These are phyloP conservation scores for Corydoras maculifer DNA, from an alignment of 2,113 vertebrate genomes.

Conservation along the genomic window DNA sequence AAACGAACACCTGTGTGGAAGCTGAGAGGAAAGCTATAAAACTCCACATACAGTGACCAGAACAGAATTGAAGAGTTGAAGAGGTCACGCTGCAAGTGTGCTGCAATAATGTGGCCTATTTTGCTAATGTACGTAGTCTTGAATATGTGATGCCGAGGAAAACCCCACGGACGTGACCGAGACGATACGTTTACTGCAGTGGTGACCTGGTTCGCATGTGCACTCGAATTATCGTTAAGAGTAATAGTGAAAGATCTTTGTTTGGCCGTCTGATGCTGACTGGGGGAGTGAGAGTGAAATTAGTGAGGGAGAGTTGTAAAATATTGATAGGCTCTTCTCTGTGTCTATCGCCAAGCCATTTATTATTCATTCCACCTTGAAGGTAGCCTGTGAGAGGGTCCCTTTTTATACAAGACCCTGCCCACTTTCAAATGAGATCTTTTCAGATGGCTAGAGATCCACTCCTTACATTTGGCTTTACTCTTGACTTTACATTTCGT, in stretches of 20 bases:
- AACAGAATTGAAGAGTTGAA: too few species aligned
- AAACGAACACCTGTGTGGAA: too few species aligned
- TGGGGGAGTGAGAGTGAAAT: slow-evolving; percentile 55
- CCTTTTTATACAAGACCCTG: slow-evolving; percentile 61
- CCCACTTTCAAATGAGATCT: slow-evolving; percentile 59
- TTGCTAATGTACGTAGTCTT: too few species aligned
- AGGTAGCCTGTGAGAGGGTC: slow-evolving; percentile 74
- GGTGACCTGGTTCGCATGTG: background rate
- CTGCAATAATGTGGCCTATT: too few species aligned
- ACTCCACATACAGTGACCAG: too few species aligned
- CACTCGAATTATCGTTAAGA: slow-evolving; percentile 27
- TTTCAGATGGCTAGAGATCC: slow-evolving; percentile 45
- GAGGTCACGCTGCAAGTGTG: too few species aligned
- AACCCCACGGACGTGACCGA: background rate
- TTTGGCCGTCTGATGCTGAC: slow-evolving; percentile 48
- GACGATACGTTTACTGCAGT: background rate
- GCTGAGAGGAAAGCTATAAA: too few species aligned
- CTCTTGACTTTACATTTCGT: slow-evolving; percentile 36
- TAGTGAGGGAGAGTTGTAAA: slow-evolving; percentile 62
- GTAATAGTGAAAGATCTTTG: slow-evolving; percentile 47
- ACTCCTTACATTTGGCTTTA: slow-evolving; percentile 50
- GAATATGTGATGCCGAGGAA: background rate
- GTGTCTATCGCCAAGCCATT: slow-evolving; percentile 75
- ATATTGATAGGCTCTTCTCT: slow-evolving; percentile 87
- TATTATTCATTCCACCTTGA: slow-evolving; percentile 91